phyloP scores from a whole-genome alignment of 1,140 invertebrate genomes.

The Drosophila kohkoa region DNA sequence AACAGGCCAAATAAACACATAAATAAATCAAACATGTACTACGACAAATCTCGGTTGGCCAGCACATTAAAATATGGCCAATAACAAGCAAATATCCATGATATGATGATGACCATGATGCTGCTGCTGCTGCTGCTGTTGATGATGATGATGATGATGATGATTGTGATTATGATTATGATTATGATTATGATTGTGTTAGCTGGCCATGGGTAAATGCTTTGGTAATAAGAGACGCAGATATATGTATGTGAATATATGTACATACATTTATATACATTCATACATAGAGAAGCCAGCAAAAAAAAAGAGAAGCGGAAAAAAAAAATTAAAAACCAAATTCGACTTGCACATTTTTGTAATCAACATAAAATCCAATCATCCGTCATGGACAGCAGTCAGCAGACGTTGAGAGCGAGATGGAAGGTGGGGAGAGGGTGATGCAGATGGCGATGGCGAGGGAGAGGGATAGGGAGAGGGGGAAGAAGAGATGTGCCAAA shows the following conservation, averaged over 20 bases:
- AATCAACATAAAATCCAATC: constrained; percentile 83
- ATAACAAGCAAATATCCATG: constrained; percentile 76
- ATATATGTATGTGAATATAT: not conserved
- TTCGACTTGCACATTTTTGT: constrained; percentile 72
- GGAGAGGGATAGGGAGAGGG: too few species aligned
- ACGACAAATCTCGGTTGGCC: constrained; percentile 80
- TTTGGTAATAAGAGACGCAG: constrained; percentile 39
- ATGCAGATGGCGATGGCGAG: not conserved
- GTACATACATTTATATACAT: constrained; percentile 5
- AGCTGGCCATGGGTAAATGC: constrained; percentile 42
- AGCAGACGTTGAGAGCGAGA: constrained; percentile 32
- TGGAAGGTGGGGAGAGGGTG: not conserved
- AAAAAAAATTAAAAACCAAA: constrained; percentile 51
- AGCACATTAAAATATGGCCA: constrained; percentile 78
- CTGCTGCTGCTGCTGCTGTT: constrained; percentile 3
- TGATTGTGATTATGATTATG: too few species aligned
- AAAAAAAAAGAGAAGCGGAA: not conserved
- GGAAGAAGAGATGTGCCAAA: constrained; percentile 31
- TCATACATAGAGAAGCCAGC: not conserved
- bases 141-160: not conserved
- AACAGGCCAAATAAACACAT: constrained; percentile 80
- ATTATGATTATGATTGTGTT: constrained; percentile 23
- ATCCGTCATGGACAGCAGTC: constrained; percentile 79
- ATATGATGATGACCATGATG: constrained; percentile 32
- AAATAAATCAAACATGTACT: constrained; percentile 81